Evolutionary conservation across 2,888 invertebrate species (phyloP), one percentile per base, ranked within the genome.

Genomic region (Leptinotarsa peninsularis): DNA sequence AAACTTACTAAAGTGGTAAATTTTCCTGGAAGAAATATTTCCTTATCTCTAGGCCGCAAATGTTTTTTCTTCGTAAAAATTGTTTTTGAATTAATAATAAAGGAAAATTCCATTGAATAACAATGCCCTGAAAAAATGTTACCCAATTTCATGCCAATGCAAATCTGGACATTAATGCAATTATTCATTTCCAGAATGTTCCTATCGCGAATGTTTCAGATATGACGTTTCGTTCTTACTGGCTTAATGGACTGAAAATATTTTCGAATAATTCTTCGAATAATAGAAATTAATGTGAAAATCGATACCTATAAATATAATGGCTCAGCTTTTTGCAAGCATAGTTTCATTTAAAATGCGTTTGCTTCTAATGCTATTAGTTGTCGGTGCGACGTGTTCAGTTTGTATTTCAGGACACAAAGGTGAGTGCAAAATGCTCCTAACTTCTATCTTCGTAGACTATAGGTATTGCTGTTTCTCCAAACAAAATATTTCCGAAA

Each of bases 101-200:
- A 18, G 63, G 63, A 63, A n/a, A 63, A 33, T 63, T 63, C 63
- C 63, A 13, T n/a, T 14, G 13, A 63, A 63, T 10, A 33, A 33
- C 27, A 10, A 43, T 13, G 58, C 23, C 14, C 4, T 15, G 58
- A 15, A 58, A 58, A 58, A 58, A 58, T 58, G 58, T 58, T 23
- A 58, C 58, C 58, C 23, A 58, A 58, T 58, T 58, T 58, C 58
- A 58, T 58, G 58, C 58, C 58, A 23, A 58, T 58, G 58, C 58
- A 58, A 58, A 58, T 58, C 17, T 33, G 4, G 4, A 33, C 17
- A 33, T 33, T 27, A 63, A 63, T 63, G 63, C 63, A 27, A 33
- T 63, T 58, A 58, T 58, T 58, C 23, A 58, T 58, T 23, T 58
- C 21, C 58, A 58, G 58, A 58, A 58, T 58, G 23, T 23, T 21